Percentiles rank a stretch among this genome's conserved stretches.
Evolutionary conservation across 2,113 vertebrate species (phyloP).

Genomic region (Piaya cayana): DNA sequence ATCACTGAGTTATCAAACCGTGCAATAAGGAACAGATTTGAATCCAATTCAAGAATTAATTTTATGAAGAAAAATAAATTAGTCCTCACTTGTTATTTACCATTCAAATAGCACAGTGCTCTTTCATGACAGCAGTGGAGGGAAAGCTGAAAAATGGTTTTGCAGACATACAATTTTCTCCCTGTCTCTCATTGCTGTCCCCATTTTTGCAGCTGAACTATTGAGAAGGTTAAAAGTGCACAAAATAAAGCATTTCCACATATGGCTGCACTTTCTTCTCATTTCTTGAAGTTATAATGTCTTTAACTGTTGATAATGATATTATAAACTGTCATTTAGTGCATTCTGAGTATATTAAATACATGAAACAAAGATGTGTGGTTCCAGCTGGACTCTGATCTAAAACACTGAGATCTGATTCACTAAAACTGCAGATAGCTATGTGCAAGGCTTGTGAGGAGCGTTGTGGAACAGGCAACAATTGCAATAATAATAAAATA

Average conservation of each 20-base stretch:
- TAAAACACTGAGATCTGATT: slow-evolving; percentile 48
- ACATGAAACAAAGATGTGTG: slow-evolving; percentile 71
- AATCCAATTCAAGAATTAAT: slow-evolving; percentile 76
- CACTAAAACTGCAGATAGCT: not conserved
- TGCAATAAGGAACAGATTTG: slow-evolving; percentile 95
- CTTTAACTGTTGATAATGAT: slow-evolving; percentile 85
- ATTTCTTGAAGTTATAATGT: slow-evolving; percentile 82
- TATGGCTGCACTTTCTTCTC: slow-evolving; percentile 83
- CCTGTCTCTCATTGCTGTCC: slow-evolving; percentile 4
- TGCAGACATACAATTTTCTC: slow-evolving; percentile 53
- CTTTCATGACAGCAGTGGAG: slow-evolving; percentile 58
- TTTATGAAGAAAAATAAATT: slow-evolving; percentile 72
- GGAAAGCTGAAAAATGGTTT: slow-evolving; percentile 63
- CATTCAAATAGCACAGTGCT: slow-evolving; percentile 61
- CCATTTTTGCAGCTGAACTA: slow-evolving; percentile 58
- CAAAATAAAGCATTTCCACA: slow-evolving; percentile 77
- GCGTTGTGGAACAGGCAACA: not conserved
- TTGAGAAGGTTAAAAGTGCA: slow-evolving; percentile 77
- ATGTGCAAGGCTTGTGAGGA: not conserved
- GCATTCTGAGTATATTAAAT: slow-evolving; percentile 76
- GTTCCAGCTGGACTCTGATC: slow-evolving; percentile 60
- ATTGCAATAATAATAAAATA: not conserved
- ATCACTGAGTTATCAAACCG: slow-evolving; percentile 89
- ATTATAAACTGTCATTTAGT: slow-evolving; percentile 84
- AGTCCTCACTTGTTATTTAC: slow-evolving; percentile 73